Base-by-base conservation (phyloP, 2,888 invertebrate species). In the Plagodis dolabraria region DNA sequence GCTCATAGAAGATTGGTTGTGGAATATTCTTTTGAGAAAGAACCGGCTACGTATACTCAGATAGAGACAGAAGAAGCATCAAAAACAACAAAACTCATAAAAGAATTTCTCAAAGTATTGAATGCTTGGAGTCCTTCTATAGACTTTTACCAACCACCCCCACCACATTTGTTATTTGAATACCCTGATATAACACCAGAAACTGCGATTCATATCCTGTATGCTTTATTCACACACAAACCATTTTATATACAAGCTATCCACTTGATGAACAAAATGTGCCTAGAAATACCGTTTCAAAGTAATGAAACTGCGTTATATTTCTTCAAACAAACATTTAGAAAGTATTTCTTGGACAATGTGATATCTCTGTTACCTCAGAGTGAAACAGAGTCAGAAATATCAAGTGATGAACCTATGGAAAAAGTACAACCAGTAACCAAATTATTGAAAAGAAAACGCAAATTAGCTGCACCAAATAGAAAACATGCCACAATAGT, bases 201-300 rank as follows among this genome's bases (percentile, higher is more conserved):
- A 54, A 96, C 96, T 46, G 93, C 97, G 46, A 93, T 96, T 55
- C 97, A 97, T 77, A 97, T 99, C 63, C 94, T 96, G 5, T 94
- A 96, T 82, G 94, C 96, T 34, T 85, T 99, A 57, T 94, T 96
- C 56, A 94, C 94, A 11, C 95, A 97, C 70, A 96, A 96, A 54
- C 95, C 95, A 72, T 97, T 99, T 83, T 99, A 99, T 79, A 95
- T 94, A 0, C 95, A 97, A 93, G 95, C 96, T 8, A 79, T 99
- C 48, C 98, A 99, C 89, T 93, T 99, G 53, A 98, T 99, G 98
- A 99, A 99, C 82, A 97, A 96, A 87, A 98, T 99, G 98, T 97
- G 96, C 82, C 86, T 99, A 50, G 96, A 96, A 12, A 94, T 96
- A 46, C 99, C 99, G 0, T 98, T 99, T 87, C 94, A 87, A 68